phyloP scores from a whole-genome alignment of 2,797 vertebrate species.

The Sebastes dallii region DNA sequence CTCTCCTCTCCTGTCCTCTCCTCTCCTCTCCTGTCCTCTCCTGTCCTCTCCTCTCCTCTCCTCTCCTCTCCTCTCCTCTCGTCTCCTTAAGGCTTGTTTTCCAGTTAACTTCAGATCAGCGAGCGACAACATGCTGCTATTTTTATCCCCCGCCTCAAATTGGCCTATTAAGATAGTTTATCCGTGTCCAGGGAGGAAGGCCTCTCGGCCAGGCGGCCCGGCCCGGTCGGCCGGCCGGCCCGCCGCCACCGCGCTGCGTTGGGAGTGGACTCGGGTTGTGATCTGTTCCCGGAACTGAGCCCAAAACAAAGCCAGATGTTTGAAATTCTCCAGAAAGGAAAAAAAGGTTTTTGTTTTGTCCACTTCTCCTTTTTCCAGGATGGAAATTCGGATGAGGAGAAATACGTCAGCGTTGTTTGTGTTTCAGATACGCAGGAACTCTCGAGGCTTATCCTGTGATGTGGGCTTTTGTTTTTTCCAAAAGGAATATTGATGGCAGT shows the following conservation, averaged over 20 bases:
- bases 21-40: no score
- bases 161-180: conserved; percentile 44
- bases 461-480: not conserved
- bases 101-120: conserved; percentile 30
- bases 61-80: no score
- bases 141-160: conserved; percentile 38
- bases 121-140: conserved; percentile 24
- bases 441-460: not conserved
- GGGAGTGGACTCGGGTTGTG: conserved; percentile 47
- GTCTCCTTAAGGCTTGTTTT: conserved; percentile 21
- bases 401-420: conserved; percentile 27
- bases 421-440: conserved; percentile 7
- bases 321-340: conserved; percentile 64
- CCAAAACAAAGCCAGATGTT: conserved; percentile 78
- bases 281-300: conserved; percentile 70
- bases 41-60: no score
- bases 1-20: no score
- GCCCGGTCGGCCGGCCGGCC: not conserved
- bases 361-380: conserved; percentile 8
- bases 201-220: not conserved
- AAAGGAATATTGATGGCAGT: not conserved
- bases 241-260: not conserved
- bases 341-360: conserved; percentile 43
- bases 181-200: conserved; percentile 34
- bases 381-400: conserved; percentile 16